phyloP scores from a whole-genome alignment of 2,888 invertebrate species.

The Drosophila birchii region DNA sequence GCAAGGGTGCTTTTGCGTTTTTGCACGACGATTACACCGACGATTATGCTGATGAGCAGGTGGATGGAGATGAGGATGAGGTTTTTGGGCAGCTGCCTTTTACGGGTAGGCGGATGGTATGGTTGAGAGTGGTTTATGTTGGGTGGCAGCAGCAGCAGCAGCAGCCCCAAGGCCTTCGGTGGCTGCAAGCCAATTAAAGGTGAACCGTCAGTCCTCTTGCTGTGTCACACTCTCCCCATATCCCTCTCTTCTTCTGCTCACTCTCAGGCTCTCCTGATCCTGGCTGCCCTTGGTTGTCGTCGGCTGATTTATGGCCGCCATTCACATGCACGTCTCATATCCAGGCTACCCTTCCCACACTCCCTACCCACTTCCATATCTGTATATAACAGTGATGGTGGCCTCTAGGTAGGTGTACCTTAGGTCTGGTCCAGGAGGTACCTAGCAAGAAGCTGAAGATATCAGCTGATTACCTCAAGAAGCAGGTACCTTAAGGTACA shows the following conservation, averaged over 20 bases:
- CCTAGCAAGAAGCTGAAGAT: background rate
- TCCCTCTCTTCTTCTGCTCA: background rate
- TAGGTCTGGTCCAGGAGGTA: background rate
- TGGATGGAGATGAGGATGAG: background rate
- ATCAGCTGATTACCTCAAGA: background rate
- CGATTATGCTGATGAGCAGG: slow-evolving; percentile 46
- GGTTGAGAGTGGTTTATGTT: background rate
- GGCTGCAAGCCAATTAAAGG: slow-evolving; percentile 44
- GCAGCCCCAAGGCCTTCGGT: slow-evolving; percentile 17
- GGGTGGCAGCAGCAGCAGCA: background rate
- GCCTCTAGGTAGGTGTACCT: background rate
- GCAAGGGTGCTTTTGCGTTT: slow-evolving; percentile 11
- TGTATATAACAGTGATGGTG: background rate
- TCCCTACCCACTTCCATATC: background rate
- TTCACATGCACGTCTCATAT: slow-evolving; percentile 42
- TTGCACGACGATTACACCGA: slow-evolving; percentile 37
- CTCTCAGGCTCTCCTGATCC: slow-evolving; percentile 5
- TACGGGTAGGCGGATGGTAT: background rate
- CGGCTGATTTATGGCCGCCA: slow-evolving; percentile 50
- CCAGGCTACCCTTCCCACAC: too few species aligned
- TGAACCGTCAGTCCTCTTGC: slow-evolving; percentile 17
- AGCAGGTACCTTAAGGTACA: background rate
- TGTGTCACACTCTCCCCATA: background rate
- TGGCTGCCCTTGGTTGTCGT: slow-evolving; percentile 37
- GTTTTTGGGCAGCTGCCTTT: background rate